Base-by-base conservation (phyloP, 1,140 invertebrate species). In the Drusus annulatus region DNA sequence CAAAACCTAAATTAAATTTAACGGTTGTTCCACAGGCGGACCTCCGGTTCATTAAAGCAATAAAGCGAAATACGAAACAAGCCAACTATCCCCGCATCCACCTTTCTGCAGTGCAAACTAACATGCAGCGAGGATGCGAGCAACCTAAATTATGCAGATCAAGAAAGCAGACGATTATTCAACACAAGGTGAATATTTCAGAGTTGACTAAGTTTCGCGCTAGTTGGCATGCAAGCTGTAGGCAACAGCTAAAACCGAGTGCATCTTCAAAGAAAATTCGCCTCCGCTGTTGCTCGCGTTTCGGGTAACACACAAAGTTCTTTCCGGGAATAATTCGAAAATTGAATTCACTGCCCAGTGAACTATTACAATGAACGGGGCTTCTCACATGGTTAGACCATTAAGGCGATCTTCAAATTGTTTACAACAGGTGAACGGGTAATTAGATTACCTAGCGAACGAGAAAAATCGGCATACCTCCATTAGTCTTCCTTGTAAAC, bases 101-200 rank as follows among this genome's bases (percentile, higher is more conserved):
- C 31, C 31, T 36, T 36, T 36, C 31, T 3, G 31, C 31, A 36
- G 3, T 0, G 31, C 8, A 36, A 36, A 19, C 17, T 7, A 54
- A 62, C 58, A 21, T 62, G 36, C 16, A 68, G 15, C 63, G 4
- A 68, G 63, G 63, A 68, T 68, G 63, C n/a, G 25, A n/a, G 15
- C 28, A 68, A 62, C n/a, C 19, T 36, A 68, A 68, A 68, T 68
- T 68, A 68, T 68, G 63, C n/a, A 68, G 63, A 68, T 68, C 17
- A 50, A 16, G 25, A 25, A 63, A 63, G 60, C 60, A 63, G 60
- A 63, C 60, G 31, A 63, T 63, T 63, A 45, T 68, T 68, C 63
- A 68, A 68, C 63, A 68, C 63, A 68, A 68, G 45, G 28, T 17
- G 63, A 68, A 68, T 68, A 68, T 68, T 68, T 68, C 63, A 45